Percentiles rank a stretch among this genome's conserved stretches.
These are phyloP conservation scores for Alfaro cultratus DNA, from an alignment of 2,797 vertebrate species.

Conservation along the genomic window DNA sequence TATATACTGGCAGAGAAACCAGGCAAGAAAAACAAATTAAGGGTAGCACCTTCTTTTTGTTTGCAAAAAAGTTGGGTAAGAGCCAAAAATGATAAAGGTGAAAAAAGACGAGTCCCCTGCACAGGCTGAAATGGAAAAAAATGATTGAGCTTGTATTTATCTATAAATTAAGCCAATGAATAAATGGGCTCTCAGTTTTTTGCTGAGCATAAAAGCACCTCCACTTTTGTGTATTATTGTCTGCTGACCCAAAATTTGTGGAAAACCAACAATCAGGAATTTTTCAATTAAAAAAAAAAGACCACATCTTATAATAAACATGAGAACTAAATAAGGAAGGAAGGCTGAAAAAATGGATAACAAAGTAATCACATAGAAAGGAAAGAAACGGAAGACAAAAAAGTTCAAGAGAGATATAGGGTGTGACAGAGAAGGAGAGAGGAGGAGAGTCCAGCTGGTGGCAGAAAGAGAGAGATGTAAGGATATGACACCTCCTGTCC, in stretches of 20 bases:
- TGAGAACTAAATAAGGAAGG: slow-evolving; percentile 10
- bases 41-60: not conserved
- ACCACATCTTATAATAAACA: not conserved
- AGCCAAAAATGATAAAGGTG: not conserved
- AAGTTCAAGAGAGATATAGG: slow-evolving; percentile 45
- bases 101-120: not conserved
- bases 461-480: slow-evolving; percentile 82
- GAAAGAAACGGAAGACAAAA: slow-evolving; percentile 37
- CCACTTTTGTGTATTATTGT: not conserved
- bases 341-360: slow-evolving; percentile 30
- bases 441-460: slow-evolving; percentile 71
- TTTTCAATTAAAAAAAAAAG: not conserved
- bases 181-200: not conserved
- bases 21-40: not conserved
- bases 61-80: not conserved
- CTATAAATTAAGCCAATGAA: not conserved
- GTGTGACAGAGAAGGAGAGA: slow-evolving; percentile 71
- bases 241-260: not conserved
- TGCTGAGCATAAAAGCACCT: not conserved
- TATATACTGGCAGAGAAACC: not conserved
- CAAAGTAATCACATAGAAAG: slow-evolving; percentile 18
- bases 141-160: not conserved
- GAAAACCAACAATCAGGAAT: not conserved
- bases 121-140: not conserved
- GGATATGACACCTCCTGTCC: slow-evolving; percentile 94